Evolutionary conservation across 2,797 vertebrate genomes (phyloP).

Genomic region (Ambastaia sidthimunki): DNA sequence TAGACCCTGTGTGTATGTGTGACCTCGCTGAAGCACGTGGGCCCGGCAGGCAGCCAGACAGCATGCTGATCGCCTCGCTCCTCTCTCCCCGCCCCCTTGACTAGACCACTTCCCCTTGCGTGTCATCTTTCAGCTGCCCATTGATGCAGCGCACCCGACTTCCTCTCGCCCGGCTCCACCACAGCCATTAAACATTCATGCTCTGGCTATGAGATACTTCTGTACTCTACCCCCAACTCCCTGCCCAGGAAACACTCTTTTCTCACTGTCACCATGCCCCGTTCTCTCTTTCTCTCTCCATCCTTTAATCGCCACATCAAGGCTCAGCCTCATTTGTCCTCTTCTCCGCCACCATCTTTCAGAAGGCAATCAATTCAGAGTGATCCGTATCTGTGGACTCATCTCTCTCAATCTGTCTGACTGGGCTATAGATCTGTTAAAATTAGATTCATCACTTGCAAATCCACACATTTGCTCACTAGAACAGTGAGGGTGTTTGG

Average conservation of each 20-base stretch:
- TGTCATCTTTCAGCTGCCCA: conserved; percentile 77
- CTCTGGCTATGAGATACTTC: conserved; percentile 71
- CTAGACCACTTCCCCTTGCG: conserved; percentile 56
- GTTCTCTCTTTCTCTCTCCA: conserved; percentile 45
- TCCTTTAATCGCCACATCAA: conserved; percentile 5
- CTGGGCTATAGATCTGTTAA: conserved; percentile 47
- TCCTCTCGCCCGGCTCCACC: conserved; percentile 70
- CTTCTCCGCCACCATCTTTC: conserved; percentile 17
- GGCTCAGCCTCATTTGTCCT: conserved; percentile 2
- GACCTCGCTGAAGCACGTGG: conserved; percentile 16
- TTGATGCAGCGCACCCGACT: conserved; percentile 74
- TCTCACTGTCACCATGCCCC: conserved; percentile 36
- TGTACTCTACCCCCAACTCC: conserved; percentile 55
- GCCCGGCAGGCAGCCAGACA: conserved; percentile 41
- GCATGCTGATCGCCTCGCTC: conserved; percentile 61
- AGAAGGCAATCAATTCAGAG: conserved; percentile 38
- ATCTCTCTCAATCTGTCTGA: conserved; percentile 40
- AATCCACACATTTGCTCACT: conserved; percentile 2
- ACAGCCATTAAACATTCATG: conserved; percentile 79
- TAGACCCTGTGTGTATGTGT: conserved; percentile 18
- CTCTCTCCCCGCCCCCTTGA: conserved; percentile 44
- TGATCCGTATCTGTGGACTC: conserved; percentile 32
- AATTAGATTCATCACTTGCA: conserved; percentile 46
- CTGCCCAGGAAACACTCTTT: conserved; percentile 65
- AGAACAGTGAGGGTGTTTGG: neutral